Conservation (phyloP, 2,888 invertebrate genomes). For the Tipula helvola region DNA sequence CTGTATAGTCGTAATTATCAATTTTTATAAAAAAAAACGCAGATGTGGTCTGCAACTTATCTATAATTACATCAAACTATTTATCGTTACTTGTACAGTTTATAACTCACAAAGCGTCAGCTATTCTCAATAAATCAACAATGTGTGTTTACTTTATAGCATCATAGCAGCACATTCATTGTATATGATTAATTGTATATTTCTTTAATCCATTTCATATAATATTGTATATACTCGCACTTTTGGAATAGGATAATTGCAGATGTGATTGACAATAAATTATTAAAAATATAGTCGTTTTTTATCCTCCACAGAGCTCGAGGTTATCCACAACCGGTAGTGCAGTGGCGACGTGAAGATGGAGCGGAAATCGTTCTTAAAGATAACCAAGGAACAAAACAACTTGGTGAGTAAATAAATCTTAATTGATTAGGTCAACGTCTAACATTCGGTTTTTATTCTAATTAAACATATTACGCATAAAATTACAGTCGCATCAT, state of each 20-base stretch:
- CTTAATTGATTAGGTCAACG: neutral
- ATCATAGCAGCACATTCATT: neutral
- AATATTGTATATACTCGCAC: neutral
- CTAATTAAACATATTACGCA: neutral
- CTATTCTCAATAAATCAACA: neutral
- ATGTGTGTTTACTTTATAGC: neutral
- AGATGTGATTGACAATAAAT: neutral
- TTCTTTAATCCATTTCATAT: neutral
- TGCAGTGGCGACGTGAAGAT: slow-evolving; percentile 77
- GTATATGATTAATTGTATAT: neutral
- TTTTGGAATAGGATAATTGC: neutral
- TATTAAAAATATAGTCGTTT: neutral
- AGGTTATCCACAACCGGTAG: slow-evolving; percentile 66
- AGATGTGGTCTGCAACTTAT: neutral
- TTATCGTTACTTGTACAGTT: neutral
- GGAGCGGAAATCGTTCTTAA: slow-evolving; percentile 66
- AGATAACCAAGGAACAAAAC: slow-evolving; percentile 51
- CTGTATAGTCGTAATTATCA: neutral
- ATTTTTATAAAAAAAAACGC: neutral
- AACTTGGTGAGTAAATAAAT: slow-evolving; percentile 38
- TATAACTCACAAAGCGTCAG: neutral
- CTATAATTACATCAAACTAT: neutral
- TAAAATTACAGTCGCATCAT: slow-evolving; percentile 33
- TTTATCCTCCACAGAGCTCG: slow-evolving; percentile 40
- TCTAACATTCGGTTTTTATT: too few relatives aligned